Percentiles rank a stretch among this genome's conserved stretches.
phyloP scores from a whole-genome alignment of 2,113 vertebrate genomes.

The Falco punctatus region DNA sequence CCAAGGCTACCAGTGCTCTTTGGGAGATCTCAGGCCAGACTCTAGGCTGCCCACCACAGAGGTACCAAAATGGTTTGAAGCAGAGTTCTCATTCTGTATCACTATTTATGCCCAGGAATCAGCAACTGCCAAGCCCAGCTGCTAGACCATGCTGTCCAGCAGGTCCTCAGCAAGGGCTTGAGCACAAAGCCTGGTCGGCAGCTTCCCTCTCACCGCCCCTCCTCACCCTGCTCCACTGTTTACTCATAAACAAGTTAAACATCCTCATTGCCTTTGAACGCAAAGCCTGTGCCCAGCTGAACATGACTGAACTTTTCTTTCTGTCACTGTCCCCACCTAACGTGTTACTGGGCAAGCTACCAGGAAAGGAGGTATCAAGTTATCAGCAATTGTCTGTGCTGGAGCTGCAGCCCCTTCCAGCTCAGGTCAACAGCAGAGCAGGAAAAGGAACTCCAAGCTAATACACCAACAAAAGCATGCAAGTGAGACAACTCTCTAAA shows the following conservation, averaged over 20 bases:
- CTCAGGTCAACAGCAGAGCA: background rate
- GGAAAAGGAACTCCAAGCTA: background rate
- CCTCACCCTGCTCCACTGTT: background rate
- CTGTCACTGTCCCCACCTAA: background rate
- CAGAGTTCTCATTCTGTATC: background rate
- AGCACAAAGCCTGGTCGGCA: background rate
- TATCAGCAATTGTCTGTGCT: background rate
- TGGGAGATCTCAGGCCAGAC: accelerated
- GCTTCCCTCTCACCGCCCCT: background rate
- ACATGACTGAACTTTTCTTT: background rate
- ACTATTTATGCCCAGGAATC: background rate
- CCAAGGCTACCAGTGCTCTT: background rate
- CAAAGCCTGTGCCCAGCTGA: background rate
- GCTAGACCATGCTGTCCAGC: background rate
- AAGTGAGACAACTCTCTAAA: background rate
- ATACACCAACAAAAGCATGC: background rate
- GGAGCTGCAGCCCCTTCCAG: background rate
- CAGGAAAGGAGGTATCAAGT: background rate
- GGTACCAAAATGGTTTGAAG: background rate
- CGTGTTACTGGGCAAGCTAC: background rate
- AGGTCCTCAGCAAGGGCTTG: background rate
- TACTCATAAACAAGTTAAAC: background rate
- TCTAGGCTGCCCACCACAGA: background rate
- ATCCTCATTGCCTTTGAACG: background rate
- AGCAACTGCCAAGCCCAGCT: background rate